A percentile compares a stretch with the other conserved stretches of the same genome.
Evolutionary conservation across 2,113 vertebrate genomes (phyloP).

Genomic region (Dendrocopos noguchii): DNA sequence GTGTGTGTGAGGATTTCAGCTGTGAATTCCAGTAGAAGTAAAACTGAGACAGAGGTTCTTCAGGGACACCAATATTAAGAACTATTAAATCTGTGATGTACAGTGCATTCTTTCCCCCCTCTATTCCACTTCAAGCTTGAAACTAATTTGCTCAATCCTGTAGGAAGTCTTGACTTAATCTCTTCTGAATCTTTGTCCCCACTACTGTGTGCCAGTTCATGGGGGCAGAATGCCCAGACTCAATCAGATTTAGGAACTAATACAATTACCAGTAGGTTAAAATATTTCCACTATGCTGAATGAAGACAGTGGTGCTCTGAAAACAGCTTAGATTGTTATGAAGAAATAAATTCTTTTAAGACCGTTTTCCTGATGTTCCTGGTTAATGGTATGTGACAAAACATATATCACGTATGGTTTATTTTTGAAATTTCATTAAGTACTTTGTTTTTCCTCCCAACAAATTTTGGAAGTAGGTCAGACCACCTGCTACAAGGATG

Average conservation of each 20-base stretch:
- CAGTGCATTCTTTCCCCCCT: not conserved
- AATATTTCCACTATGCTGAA: slow-evolving; percentile 9
- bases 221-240: not conserved
- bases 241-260: slow-evolving; percentile 54
- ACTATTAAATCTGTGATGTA: not conserved
- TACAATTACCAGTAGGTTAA: slow-evolving; percentile 18
- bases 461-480: not conserved
- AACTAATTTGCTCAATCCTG: slow-evolving; percentile 21
- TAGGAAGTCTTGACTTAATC: slow-evolving; percentile 42
- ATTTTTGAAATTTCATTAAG: not conserved
- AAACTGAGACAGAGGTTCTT: not conserved
- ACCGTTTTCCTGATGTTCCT: not conserved
- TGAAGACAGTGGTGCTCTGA: not conserved
- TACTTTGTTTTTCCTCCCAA: not conserved
- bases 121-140: not conserved
- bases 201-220: not conserved
- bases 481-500: not conserved
- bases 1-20: not conserved
- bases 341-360: not conserved
- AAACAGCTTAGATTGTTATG: not conserved
- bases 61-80: not conserved
- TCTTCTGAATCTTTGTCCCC: not conserved
- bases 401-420: not conserved
- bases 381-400: not conserved
- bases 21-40: not conserved